These are phyloP conservation scores for Daktulosphaira vitifoliae DNA, from an alignment of 1,140 invertebrate species.

Conservation along the genomic window DNA sequence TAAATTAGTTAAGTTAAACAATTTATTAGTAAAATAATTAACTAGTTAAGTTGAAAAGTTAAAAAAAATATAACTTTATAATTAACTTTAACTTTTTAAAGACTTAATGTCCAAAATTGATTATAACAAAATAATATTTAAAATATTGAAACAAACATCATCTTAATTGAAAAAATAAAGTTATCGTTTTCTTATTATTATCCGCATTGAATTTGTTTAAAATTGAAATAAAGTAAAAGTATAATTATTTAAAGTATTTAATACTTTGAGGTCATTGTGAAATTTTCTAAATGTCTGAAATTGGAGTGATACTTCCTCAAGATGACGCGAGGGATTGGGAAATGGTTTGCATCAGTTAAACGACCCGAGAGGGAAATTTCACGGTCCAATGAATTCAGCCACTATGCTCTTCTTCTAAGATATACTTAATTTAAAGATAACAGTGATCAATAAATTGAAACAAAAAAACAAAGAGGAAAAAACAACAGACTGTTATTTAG, in stretches of 20 bases:
- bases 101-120: too few relatives aligned
- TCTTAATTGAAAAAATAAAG: too few relatives aligned
- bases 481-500: not conserved
- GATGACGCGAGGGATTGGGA: not conserved
- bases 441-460: slow-evolving; percentile 30
- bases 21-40: too few relatives aligned
- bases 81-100: too few relatives aligned
- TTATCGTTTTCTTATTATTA: too few relatives aligned
- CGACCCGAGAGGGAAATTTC: slow-evolving; percentile 33
- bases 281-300: slow-evolving; percentile 32
- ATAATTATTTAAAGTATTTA: too few relatives aligned
- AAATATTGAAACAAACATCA: too few relatives aligned
- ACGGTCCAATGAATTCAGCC: slow-evolving; percentile 15
- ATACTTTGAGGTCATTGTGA: slow-evolving; percentile 22
- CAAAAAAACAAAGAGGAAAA: not conserved
- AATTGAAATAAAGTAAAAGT: too few relatives aligned
- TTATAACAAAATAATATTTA: too few relatives aligned
- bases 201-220: slow-evolving; percentile 20
- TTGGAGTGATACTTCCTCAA: slow-evolving; percentile 19
- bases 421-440: slow-evolving; percentile 27
- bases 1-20: too few relatives aligned
- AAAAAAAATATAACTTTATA: too few relatives aligned
- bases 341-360: slow-evolving; percentile 31
- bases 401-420: not conserved
- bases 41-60: too few relatives aligned